phyloP scores from a whole-genome alignment of 2,113 vertebrate genomes.

The Forbesichthys agassizii region DNA sequence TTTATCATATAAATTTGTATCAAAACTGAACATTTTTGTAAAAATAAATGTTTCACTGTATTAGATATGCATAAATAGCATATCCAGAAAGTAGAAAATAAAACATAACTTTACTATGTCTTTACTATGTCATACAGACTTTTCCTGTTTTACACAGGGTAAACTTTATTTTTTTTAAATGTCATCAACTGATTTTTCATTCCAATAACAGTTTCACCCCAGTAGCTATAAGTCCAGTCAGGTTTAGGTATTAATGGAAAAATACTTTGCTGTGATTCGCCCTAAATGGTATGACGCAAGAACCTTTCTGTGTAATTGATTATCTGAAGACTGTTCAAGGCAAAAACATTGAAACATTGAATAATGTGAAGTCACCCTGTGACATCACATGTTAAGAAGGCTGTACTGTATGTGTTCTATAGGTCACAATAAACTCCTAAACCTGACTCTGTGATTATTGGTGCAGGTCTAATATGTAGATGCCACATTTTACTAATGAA shows the following conservation, averaged over 20 bases:
- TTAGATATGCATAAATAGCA: slow-evolving; percentile 17
- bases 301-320: background rate
- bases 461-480: background rate
- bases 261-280: background rate
- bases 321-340: background rate
- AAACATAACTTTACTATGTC: slow-evolving; percentile 2
- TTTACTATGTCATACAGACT: slow-evolving; percentile 1
- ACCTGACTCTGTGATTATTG: slow-evolving; percentile 11
- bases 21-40: slow-evolving; percentile 24
- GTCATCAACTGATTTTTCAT: background rate
- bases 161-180: background rate
- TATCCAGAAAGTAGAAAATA: background rate
- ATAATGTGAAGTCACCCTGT: background rate
- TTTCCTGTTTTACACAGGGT: slow-evolving; percentile 14
- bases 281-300: background rate
- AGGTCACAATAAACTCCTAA: slow-evolving; percentile 58
- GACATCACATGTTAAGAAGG: slow-evolving; percentile 18
- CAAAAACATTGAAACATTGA: background rate
- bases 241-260: background rate
- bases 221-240: background rate
- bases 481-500: no score
- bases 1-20: background rate
- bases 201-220: slow-evolving; percentile 13
- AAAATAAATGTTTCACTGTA: slow-evolving; percentile 29
- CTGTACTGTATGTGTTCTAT: slow-evolving; percentile 35